Evolutionary conservation across 92 coral and sea anemone genomes (phyloP), one percentile per base, ranked within the genome.

Genomic region (Siderastrea siderea): DNA sequence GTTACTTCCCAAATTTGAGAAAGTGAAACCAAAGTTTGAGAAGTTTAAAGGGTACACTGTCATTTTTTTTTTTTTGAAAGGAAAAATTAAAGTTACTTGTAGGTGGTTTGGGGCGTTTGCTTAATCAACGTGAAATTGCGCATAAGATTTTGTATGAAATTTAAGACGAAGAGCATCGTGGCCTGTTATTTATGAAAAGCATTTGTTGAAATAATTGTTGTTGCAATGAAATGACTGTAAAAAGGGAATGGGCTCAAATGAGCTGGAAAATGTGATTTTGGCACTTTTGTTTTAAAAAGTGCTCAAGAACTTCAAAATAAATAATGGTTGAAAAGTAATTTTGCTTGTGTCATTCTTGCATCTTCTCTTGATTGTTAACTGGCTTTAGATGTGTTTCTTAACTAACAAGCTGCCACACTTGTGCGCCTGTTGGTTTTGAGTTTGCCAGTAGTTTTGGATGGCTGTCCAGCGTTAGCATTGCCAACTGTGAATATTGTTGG

Each of bases 401-500:
- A 47, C 80, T 44, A 50, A 65, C 60, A 51, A 44, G 68, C 86
- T 26, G 12, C 57, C 44, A 7, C 38, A 14, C 53, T 7, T 13
- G 53, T 57, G 1, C 5, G 74, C 63, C 13, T 26, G 70, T 49
- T 84, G 38, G 72, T 84, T 65, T 26, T 64, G 8, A 7, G 59
- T 26, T 76, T 57, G 88, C 82, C 88, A 64, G 70, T 78, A 58
- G 76, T 53, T 75, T 81, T 85, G 89, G 90, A 77, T 88, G 94
- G 92, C 90, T 88, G 87, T 85, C 49, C 84, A 53, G 83, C 55
- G 87, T 91, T 60, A 71, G 83, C 93, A 90, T 80, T 74, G 83
- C 86, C 87, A 62, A 71, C 91, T 90, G 91, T 95, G 91, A 90
- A 92, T 61, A 97, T 90, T 88, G 94, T 92, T 97, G 98, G 98